Conservation (phyloP, 2,888 invertebrate species). For the Chirona hameri region DNA sequence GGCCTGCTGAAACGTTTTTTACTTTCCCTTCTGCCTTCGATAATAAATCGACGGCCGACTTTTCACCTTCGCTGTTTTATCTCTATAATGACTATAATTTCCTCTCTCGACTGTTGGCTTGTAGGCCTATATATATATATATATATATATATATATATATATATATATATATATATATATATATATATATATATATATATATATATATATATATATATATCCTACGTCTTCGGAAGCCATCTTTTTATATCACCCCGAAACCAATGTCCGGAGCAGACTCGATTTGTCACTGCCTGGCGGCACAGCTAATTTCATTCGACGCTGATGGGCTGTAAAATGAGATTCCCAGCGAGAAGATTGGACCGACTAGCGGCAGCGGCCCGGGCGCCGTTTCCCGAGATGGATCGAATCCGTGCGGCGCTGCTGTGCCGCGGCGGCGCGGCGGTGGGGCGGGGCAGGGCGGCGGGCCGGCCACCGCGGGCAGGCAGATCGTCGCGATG, state of each 20-base stretch:
- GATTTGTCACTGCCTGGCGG: not conserved
- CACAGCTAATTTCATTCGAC: constrained; percentile 2
- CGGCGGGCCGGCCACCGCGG: too few species aligned
- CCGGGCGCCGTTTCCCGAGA: not conserved
- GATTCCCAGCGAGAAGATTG: not conserved
- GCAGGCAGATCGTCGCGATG: not conserved
- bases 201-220: too few species aligned
- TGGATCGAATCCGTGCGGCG: not conserved
- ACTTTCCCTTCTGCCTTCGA: too few species aligned
- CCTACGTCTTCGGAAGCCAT: not conserved
- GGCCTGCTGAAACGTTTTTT: too few species aligned
- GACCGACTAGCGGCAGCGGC: not conserved
- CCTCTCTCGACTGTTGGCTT: not conserved
- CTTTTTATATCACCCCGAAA: not conserved
- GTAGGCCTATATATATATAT: not conserved
- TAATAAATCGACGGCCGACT: too few species aligned
- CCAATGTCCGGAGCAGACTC: not conserved
- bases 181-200: too few species aligned
- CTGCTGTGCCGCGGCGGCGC: too few species aligned
- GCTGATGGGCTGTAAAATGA: constrained; percentile 22
- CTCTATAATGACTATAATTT: too few species aligned
- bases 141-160: too few species aligned
- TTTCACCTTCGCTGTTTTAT: too few species aligned
- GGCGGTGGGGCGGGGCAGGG: too few species aligned
- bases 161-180: too few species aligned